These are phyloP conservation scores for Probosciger aterrimus DNA, from an alignment of 2,113 vertebrate genomes.

Conservation along the genomic window DNA sequence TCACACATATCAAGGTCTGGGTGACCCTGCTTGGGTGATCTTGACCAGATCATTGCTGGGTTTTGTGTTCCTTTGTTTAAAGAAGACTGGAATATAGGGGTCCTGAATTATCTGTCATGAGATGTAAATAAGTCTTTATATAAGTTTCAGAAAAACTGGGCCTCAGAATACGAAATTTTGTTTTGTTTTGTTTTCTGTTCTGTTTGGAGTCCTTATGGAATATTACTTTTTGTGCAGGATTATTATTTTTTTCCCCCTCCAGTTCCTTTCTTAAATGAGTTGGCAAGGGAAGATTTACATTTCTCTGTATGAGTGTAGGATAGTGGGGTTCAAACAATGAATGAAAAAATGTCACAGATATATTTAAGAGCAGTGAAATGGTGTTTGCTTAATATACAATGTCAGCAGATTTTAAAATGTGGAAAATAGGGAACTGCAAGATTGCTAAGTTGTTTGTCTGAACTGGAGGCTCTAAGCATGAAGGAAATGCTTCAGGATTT, in stretches of 20 bases:
- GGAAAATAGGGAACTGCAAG: neutral
- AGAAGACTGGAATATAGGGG: neutral
- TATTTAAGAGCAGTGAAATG: neutral
- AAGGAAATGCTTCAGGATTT: neutral
- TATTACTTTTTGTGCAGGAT: neutral
- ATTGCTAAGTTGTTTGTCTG: neutral
- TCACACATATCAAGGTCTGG: neutral
- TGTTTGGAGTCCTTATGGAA: neutral
- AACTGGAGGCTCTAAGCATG: neutral
- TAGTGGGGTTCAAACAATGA: neutral
- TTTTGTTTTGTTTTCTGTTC: neutral
- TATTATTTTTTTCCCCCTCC: neutral
- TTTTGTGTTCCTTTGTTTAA: neutral
- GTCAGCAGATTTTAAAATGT: neutral
- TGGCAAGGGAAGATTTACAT: conserved; percentile 4
- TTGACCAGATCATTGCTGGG: neutral
- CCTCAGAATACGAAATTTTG: neutral
- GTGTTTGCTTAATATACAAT: neutral
- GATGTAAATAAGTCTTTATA: neutral
- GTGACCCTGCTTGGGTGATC: neutral
- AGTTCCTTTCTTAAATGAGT: neutral
- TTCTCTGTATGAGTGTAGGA: neutral
- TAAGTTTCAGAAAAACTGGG: neutral
- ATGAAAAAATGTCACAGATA: neutral
- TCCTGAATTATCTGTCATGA: neutral